Percentiles rank a stretch among this genome's conserved stretches.
phyloP scores from a whole-genome alignment of 2,113 vertebrate species.

The Aegotheles bennettii region DNA sequence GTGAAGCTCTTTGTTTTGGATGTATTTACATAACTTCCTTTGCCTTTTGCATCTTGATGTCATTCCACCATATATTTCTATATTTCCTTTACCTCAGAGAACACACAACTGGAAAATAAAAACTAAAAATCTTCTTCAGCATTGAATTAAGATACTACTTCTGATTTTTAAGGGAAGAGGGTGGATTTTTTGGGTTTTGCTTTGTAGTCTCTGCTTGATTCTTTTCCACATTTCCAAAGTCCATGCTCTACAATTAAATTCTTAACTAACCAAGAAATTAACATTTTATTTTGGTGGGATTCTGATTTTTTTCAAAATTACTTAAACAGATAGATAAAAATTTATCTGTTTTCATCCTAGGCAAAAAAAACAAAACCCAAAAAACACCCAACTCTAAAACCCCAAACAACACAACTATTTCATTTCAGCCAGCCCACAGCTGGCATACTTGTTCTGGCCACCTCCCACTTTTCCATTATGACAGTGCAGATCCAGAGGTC shows the following conservation, averaged over 20 bases:
- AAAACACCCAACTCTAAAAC: not conserved
- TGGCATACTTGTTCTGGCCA: not conserved
- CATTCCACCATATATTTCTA: not conserved
- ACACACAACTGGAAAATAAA: not conserved
- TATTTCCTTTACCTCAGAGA: not conserved
- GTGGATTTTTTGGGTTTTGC: not conserved
- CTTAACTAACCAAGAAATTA: not conserved
- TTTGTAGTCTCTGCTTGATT: not conserved
- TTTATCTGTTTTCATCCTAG: not conserved
- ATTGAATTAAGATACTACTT: not conserved
- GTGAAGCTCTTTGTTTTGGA: not conserved
- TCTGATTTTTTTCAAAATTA: not conserved
- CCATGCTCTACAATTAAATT: not conserved
- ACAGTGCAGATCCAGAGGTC: not conserved
- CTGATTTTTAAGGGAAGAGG: not conserved
- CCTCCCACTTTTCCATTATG: not conserved
- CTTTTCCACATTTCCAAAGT: not conserved
- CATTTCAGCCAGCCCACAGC: fast-evolving
- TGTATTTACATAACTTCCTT: not conserved
- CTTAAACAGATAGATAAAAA: too few species aligned
- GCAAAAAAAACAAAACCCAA: not conserved
- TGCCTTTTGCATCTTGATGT: not conserved
- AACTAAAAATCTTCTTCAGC: not conserved
- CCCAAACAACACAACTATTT: not conserved
- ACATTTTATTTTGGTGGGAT: not conserved